Percentiles rank a stretch among this genome's conserved stretches.
Conservation (phyloP, 2,113 vertebrate genomes). For the Siphamia tubifer region DNA sequence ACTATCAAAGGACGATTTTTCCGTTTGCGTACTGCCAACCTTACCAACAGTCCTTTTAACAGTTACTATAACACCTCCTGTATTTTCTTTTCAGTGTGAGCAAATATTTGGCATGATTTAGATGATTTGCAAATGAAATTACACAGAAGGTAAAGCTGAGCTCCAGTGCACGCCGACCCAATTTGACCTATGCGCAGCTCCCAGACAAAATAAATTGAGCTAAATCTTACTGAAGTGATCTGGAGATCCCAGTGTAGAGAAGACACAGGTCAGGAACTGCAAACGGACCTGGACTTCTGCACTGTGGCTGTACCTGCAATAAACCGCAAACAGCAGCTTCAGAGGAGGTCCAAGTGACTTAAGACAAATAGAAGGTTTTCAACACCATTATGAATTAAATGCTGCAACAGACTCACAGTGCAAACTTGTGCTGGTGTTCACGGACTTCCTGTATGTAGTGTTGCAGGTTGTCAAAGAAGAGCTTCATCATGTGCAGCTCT, state of each 20-base stretch:
- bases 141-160: too few species aligned
- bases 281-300: slow-evolving; percentile 98
- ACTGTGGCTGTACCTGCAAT: slow-evolving; percentile 93
- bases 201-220: background rate
- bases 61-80: too few species aligned
- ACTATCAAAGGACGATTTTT: too few species aligned
- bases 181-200: too few species aligned
- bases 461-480: slow-evolving; percentile 97
- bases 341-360: background rate
- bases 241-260: slow-evolving; percentile 97
- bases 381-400: too few species aligned
- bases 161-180: too few species aligned
- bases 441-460: slow-evolving; percentile 96
- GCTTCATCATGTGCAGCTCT: slow-evolving; percentile 98
- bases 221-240: slow-evolving; percentile 95
- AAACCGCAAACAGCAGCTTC: background rate
- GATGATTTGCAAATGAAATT: too few species aligned
- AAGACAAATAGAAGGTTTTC: too few species aligned
- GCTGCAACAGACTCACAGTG: slow-evolving; percentile 85
- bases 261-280: slow-evolving; percentile 97
- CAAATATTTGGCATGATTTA: too few species aligned
- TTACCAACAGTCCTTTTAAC: too few species aligned
- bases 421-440: slow-evolving; percentile 91
- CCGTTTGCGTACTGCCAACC: too few species aligned
- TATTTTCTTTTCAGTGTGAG: too few species aligned